Evolutionary conservation across 2,888 invertebrate genomes (phyloP).

Genomic region (Ectemnius cavifrons): DNA sequence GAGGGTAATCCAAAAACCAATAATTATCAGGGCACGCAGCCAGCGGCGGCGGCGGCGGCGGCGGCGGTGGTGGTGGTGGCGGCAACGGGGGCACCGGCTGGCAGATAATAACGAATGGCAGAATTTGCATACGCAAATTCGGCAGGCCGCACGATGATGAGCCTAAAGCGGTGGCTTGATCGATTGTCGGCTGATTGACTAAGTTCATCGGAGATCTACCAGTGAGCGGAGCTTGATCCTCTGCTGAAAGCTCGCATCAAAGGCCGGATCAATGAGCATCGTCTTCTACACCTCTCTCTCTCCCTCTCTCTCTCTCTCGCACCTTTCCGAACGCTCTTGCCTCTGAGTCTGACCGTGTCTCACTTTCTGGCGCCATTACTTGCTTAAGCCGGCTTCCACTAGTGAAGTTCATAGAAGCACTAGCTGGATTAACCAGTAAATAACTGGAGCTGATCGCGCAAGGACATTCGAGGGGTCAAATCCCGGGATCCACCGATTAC

Average conservation of each 20-base stretch:
- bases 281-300: slow-evolving; percentile 40
- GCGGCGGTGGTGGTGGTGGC: background rate
- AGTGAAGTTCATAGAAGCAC: slow-evolving; percentile 25
- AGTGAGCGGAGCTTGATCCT: background rate
- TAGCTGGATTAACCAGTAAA: slow-evolving; percentile 26
- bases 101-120: slow-evolving; percentile 7
- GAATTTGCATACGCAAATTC: slow-evolving; percentile 8
- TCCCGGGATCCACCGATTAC: slow-evolving; percentile 5
- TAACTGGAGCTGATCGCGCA: slow-evolving; percentile 30
- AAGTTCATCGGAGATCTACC: slow-evolving; percentile 1
- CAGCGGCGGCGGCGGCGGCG: background rate
- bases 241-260: slow-evolving; percentile 17
- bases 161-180: slow-evolving; percentile 20
- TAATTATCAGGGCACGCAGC: slow-evolving; percentile 1
- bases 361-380: slow-evolving; percentile 27
- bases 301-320: no score
- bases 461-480: background rate
- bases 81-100: background rate
- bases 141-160: background rate
- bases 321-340: no score
- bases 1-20: slow-evolving; percentile 4
- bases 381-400: slow-evolving; percentile 36
- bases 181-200: slow-evolving; percentile 12
- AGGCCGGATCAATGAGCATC: slow-evolving; percentile 30
- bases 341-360: no score